Evolutionary conservation across 2,888 invertebrate genomes (phyloP).

Genomic region (Ceraclea dissimilis): DNA sequence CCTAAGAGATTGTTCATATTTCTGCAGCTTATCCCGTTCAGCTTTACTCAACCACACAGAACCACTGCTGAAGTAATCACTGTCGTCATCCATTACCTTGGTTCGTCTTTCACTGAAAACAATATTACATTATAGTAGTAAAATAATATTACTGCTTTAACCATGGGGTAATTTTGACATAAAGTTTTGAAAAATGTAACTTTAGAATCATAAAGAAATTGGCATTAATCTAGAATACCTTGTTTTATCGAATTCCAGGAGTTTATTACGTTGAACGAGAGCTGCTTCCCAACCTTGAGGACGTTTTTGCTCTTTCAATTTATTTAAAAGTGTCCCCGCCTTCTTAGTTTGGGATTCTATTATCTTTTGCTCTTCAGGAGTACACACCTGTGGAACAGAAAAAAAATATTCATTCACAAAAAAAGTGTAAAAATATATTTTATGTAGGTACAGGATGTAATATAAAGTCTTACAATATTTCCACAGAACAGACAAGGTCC

Average conservation of each 20-base stretch:
- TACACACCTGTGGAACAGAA: conserved; percentile 53
- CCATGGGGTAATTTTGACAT: too few species aligned
- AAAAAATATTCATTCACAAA: background rate
- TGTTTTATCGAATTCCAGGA: conserved; percentile 77
- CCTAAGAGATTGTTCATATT: conserved; percentile 59
- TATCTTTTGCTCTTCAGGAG: conserved; percentile 61
- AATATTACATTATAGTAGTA: background rate
- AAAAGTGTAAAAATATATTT: background rate
- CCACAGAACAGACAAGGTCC: conserved; percentile 95
- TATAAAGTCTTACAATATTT: conserved; percentile 56
- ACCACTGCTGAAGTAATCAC: conserved; percentile 81
- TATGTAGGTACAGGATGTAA: background rate
- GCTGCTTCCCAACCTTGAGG: conserved; percentile 63
- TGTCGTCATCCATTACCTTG: conserved; percentile 86
- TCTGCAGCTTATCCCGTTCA: conserved; percentile 59
- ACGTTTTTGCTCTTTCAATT: conserved; percentile 53
- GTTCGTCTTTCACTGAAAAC: conserved; percentile 58
- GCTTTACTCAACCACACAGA: conserved; percentile 74
- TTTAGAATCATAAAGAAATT: too few species aligned
- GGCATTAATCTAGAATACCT: too few species aligned
- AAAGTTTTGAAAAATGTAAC: too few species aligned
- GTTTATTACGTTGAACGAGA: conserved; percentile 66
- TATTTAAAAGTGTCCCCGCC: conserved; percentile 57
- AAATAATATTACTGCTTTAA: background rate
- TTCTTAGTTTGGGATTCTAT: conserved; percentile 60